Conservation (phyloP, 2,797 vertebrate species). For the Carapus acus region DNA sequence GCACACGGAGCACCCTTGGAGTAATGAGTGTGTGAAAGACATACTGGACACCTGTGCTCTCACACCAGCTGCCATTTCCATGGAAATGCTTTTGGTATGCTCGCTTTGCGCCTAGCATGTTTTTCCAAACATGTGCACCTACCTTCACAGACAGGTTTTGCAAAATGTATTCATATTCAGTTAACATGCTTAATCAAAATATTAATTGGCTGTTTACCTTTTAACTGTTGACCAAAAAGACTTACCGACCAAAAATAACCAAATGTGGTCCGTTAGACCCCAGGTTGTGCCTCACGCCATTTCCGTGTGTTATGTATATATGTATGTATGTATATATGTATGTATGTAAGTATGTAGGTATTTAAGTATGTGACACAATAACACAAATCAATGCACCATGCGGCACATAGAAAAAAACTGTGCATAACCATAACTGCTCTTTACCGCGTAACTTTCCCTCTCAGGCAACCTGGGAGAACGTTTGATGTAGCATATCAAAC, state of each 20-base stretch:
- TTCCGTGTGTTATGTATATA: slow-evolving; percentile 45
- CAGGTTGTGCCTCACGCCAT: slow-evolving; percentile 46
- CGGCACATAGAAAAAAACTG: slow-evolving; percentile 18
- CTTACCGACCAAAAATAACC: slow-evolving; percentile 63
- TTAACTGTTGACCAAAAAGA: slow-evolving; percentile 41
- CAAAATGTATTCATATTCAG: slow-evolving; percentile 10
- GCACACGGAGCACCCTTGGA: neutral
- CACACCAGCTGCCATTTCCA: neutral
- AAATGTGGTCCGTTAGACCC: slow-evolving; percentile 53
- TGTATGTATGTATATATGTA: too few species aligned
- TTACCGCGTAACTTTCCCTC: slow-evolving; percentile 15
- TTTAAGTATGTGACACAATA: too few species aligned
- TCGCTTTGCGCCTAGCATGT: slow-evolving; percentile 2
- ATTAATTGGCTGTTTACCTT: slow-evolving; percentile 13
- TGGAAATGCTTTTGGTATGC: neutral
- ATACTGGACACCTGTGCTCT: neutral
- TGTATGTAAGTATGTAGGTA: too few species aligned
- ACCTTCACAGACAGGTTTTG: slow-evolving; percentile 56
- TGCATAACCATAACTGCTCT: slow-evolving; percentile 13
- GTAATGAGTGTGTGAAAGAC: neutral
- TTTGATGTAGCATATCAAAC: neutral
- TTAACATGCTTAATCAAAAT: slow-evolving; percentile 11
- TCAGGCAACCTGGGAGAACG: neutral
- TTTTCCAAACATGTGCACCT: slow-evolving; percentile 44
- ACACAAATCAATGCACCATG: slow-evolving; percentile 45